phyloP scores from a whole-genome alignment of 2,113 vertebrate species.

The Gobio gobio region DNA sequence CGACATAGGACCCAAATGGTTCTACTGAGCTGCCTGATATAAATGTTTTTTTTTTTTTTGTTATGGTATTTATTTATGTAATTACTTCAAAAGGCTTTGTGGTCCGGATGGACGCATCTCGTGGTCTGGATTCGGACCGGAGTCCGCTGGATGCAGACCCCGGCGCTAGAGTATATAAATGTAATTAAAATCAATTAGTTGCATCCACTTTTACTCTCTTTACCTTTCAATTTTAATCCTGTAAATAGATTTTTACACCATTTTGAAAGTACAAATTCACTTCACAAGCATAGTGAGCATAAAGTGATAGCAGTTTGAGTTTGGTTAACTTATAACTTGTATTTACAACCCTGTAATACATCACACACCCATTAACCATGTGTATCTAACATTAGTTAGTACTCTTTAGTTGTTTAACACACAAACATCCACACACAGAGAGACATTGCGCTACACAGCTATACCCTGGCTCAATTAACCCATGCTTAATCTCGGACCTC shows the following conservation, averaged over 20 bases:
- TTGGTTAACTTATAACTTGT: neutral
- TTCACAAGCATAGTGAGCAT: neutral
- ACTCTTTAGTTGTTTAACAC: constrained; percentile 1
- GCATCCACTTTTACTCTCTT: neutral
- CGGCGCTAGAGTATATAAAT: neutral
- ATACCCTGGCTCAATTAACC: constrained; percentile 84
- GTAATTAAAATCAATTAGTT: neutral
- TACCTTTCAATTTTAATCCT: neutral
- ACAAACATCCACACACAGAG: constrained; percentile 49
- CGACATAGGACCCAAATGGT: no score
- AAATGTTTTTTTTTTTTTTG: no score
- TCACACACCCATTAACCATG: neutral
- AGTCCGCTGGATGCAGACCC: no score
- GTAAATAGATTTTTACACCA: neutral
- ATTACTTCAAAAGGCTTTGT: no score
- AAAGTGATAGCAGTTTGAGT: neutral
- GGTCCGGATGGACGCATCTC: no score
- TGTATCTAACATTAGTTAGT: neutral
- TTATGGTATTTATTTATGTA: no score
- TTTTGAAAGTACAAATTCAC: neutral
- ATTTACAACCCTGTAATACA: neutral
- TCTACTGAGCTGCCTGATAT: no score
- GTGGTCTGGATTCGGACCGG: no score
- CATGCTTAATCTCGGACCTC: constrained; percentile 86
- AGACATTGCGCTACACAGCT: constrained; percentile 58